Evolutionary conservation across 2,888 invertebrate species (phyloP), one percentile per base, ranked within the genome.

Genomic region (Cheilosia vernalis): DNA sequence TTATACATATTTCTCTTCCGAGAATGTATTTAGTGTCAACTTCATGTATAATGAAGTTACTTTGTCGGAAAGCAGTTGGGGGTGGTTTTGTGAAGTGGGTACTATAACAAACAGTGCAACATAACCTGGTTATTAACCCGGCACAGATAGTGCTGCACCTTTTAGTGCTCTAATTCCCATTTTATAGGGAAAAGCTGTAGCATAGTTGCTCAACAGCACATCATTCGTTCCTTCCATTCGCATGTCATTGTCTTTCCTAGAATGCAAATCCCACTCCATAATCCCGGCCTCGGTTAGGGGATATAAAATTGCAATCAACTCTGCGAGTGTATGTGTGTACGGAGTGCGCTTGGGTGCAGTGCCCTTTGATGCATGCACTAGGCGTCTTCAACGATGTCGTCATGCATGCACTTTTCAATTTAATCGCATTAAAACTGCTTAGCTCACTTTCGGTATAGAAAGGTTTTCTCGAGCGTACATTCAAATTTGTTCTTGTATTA

Each of bases 341-440:
- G 2, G 30, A 30, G 30, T 9, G 9, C 30, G 47, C 47, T 30
- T 72, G 72, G 78, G 78, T 78, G 78, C 78, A 78, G 63, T 78
- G 78, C 63, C 78, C 78, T 78, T 78, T 78, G 63, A 64, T 42
- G 60, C 10, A 24, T 40, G 33, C 17, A 21, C 27, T 24, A 40
- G 37, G 15, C 61, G 30, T 44, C 24, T 63, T 63, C 27, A 40
- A 19, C 53, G 56, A 61, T 44, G 70, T 76, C 44, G 37, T 70
- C 64, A 64, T 70, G 76, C 81, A 70, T 82, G 70, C 81, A 64
- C 33, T 76, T 76, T 76, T 33, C 69, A 76, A 70, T 64, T 82
- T 82, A 82, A 82, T 82, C 53, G 64, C 60, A 70, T 82, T 70
- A 70, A 63, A 64, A 37, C 47, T 21, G 44, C 24, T 37, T 19